Percentiles rank a stretch among this genome's conserved stretches.
Conservation (phyloP, 1,140 invertebrate species). For the Drosophila neocordata region DNA sequence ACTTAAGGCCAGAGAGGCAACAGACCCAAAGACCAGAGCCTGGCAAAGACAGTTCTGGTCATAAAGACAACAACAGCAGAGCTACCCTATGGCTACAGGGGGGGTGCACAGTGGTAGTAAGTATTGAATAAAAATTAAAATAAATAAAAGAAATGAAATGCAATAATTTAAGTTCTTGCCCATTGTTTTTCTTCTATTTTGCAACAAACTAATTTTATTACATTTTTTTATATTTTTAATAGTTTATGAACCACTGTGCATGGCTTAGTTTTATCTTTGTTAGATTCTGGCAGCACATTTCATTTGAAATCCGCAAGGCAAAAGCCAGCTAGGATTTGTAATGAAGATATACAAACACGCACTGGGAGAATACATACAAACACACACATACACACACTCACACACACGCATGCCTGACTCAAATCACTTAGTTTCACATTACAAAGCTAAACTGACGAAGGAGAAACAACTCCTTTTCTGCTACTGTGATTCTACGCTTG, state of each 20-base stretch:
- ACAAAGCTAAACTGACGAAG: constrained; percentile 67
- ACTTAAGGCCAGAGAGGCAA: constrained; percentile 50
- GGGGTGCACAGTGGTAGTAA: neutral
- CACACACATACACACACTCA: constrained; percentile 6
- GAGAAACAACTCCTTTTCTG: constrained; percentile 60
- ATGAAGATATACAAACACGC: constrained; percentile 71
- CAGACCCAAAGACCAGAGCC: constrained; percentile 29
- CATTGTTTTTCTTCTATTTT: neutral
- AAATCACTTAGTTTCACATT: constrained; percentile 80
- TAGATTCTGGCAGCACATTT: constrained; percentile 45
- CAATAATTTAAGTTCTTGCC: too few relatives aligned
- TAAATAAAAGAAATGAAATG: neutral
- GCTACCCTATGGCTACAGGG: neutral
- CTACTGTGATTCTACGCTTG: constrained; percentile 49
- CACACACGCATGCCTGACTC: constrained; percentile 44
- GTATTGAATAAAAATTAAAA: too few relatives aligned
- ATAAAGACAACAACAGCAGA: constrained; percentile 29
- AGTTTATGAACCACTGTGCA: constrained; percentile 31
- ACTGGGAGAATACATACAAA: constrained; percentile 34
- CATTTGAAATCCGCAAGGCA: constrained; percentile 65
- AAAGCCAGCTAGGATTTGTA: constrained; percentile 71
- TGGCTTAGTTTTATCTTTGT: constrained; percentile 24
- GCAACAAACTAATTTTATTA: neutral
- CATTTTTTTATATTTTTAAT: neutral
- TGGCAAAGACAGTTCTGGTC: constrained; percentile 38